Evolutionary conservation across 2,797 vertebrate genomes (phyloP).

Genomic region (Clarias fuscus): DNA sequence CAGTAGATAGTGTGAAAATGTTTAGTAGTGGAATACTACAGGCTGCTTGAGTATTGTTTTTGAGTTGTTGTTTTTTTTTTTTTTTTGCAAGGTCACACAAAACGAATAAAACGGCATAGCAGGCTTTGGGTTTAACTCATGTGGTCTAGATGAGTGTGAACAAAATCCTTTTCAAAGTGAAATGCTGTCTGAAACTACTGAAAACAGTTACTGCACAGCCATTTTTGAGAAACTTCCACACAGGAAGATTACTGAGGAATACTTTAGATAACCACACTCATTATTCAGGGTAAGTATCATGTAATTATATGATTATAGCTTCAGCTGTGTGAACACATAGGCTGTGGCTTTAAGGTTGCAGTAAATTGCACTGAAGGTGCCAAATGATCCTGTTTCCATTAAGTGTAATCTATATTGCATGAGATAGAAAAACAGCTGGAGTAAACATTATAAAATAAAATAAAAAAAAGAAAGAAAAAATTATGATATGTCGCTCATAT

Average conservation of each 20-base stretch:
- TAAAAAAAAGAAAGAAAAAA: no score
- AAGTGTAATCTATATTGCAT: neutral
- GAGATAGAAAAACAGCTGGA: neutral
- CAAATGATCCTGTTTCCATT: neutral
- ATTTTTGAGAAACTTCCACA: neutral
- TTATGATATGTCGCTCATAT: neutral
- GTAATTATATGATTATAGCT: neutral
- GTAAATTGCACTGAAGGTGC: neutral
- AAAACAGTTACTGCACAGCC: no score
- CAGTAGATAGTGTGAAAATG: no score
- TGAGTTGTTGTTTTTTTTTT: no score
- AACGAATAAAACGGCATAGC: no score
- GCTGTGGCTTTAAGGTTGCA: neutral
- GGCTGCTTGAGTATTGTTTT: no score
- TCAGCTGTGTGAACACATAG: no score
- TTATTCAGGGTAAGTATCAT: neutral
- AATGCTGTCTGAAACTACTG: neutral
- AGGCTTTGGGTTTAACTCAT: neutral
- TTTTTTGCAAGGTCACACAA: no score
- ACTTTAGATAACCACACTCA: neutral
- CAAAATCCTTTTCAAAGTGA: neutral
- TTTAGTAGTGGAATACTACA: no score
- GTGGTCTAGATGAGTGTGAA: neutral
- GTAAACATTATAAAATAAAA: neutral
- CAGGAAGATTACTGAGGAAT: neutral